Evolutionary conservation across 2,113 vertebrate species (phyloP), one percentile per base, ranked within the genome.

Genomic region (Ophthalmolycus amberensis): DNA sequence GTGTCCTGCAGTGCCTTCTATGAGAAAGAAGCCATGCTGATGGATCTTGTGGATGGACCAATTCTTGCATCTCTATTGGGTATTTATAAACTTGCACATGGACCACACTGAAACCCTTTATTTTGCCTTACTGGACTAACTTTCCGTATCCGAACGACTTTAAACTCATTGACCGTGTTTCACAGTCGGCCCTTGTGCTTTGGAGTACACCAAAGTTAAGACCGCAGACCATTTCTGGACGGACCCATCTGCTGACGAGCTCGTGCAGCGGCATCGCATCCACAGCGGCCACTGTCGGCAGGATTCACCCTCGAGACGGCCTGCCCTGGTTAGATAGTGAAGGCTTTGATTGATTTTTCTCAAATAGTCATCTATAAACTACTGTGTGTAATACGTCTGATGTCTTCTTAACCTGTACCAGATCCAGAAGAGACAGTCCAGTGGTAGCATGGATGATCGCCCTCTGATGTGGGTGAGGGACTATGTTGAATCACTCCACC

Each of bases 141-240:
- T 60, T 22, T 67, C 1, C 25, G 1, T 9, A 42, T 42, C 15
- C 40, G 6, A 22, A 15, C 15, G n/a, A 29, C 27, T 75, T 63
- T 52, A 73, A 67, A 44, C 2, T 6, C 7, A 7, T 25, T 44
- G 9, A 60, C 22, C 15, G 46, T 79, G 10, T 83, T 63, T 32
- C 29, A 0, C 93, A 99, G 98, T 99, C 86, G 98, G 98, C 6
- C 98, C 98, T 15, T 99, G 98, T 44, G 98, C 98, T 0, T 87
- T 99, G 92, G 98, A 99, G 79, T 99, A 98, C 90, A 99, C 98
- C 0, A 99, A 98, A 95, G 98, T 99, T 91, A 99, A 99, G 95
- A 99, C 98, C 0, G 96, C 98, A 0, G 98, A 99, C 77, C 98
- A 99, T 90, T 99, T 98, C 95, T 99, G 98, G 98, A 99, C 98